A percentile compares a stretch with the other conserved stretches of the same genome.
These are phyloP conservation scores for Saguinus imperator DNA, from an alignment of 2,113 vertebrate genomes.

Conservation along the genomic window DNA sequence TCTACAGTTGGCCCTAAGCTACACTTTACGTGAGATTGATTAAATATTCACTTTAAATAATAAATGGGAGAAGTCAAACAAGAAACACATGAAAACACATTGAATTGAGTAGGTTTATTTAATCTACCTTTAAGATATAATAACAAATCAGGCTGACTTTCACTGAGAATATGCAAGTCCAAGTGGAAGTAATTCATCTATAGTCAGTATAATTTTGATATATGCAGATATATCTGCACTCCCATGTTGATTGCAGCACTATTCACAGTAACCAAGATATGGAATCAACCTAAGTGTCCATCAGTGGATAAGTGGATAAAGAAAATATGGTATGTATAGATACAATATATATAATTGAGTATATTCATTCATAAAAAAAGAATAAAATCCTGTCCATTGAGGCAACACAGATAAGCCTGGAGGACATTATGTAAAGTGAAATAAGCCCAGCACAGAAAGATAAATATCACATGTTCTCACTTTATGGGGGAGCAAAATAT, in stretches of 20 bases:
- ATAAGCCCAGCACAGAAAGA: not conserved
- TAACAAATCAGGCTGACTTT: not conserved
- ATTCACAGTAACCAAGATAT: not conserved
- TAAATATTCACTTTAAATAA: not conserved
- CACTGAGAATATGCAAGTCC: conserved; percentile 3
- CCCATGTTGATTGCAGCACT: not conserved
- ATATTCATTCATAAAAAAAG: not conserved
- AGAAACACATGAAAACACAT: conserved; percentile 36
- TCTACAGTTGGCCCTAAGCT: not conserved
- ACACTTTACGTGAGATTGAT: not conserved
- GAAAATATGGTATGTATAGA: not conserved
- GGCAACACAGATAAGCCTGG: not conserved
- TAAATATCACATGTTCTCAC: not conserved
- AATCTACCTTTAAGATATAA: conserved; percentile 1
- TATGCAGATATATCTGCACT: not conserved
- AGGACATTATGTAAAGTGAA: not conserved
- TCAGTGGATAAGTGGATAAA: not conserved
- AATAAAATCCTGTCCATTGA: not conserved
- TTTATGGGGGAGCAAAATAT: not conserved
- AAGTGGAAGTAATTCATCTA: conserved; percentile 28
- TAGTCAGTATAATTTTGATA: not conserved
- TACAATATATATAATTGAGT: not conserved
- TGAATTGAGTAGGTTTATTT: not conserved
- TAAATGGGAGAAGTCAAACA: conserved; percentile 9
- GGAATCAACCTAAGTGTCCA: not conserved